Conservation (phyloP, 2,113 vertebrate species). For the Oreochromis niloticus region DNA sequence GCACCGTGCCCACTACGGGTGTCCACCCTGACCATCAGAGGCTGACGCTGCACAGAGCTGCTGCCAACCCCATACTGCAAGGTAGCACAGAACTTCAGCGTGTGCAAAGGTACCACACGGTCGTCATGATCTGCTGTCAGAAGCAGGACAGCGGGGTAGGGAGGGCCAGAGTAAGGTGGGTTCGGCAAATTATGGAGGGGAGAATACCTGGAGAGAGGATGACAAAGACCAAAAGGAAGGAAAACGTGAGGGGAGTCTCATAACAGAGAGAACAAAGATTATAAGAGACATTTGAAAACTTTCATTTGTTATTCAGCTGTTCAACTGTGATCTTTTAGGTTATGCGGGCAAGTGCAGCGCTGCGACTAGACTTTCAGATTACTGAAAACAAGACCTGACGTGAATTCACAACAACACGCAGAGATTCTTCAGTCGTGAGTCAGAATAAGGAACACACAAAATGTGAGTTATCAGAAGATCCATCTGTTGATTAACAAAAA, state of each 20-base stretch:
- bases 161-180: slow-evolving; percentile 7
- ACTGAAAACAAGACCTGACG: not conserved
- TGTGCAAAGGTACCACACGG: slow-evolving; percentile 75
- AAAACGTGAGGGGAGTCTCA: not conserved
- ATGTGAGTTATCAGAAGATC: not conserved
- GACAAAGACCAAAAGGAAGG: not conserved
- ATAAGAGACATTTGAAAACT: not conserved
- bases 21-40: slow-evolving; percentile 72
- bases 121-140: slow-evolving; percentile 76
- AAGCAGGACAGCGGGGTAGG: slow-evolving; percentile 68
- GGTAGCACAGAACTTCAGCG: slow-evolving; percentile 70
- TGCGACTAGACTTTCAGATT: not conserved
- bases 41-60: slow-evolving; percentile 53
- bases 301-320: not conserved
- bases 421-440: not conserved
- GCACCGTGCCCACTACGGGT: slow-evolving; percentile 73
- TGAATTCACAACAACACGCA: not conserved
- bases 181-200: slow-evolving; percentile 72
- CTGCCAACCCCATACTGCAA: slow-evolving; percentile 63
- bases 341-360: not conserved
- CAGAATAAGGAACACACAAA: not conserved
- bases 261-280: not conserved
- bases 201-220: slow-evolving; percentile 61
- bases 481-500: not conserved
- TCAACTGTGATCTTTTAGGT: not conserved